Base-by-base conservation (phyloP, 2,797 vertebrate genomes). In the Rhabdomys pumilio region DNA sequence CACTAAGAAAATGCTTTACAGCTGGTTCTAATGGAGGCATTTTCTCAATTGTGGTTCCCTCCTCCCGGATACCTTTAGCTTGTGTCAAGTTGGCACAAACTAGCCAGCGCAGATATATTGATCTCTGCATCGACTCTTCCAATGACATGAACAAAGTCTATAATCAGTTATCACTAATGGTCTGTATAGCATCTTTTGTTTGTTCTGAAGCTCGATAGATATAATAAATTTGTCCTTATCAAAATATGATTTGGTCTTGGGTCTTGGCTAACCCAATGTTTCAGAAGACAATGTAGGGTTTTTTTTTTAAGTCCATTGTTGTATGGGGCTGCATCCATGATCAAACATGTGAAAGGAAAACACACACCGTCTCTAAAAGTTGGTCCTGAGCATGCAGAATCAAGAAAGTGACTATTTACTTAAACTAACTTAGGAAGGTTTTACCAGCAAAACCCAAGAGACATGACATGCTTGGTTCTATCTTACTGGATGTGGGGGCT, bases 311-410 rank as follows among this genome's bases (percentile, higher is more conserved):
- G 61, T 13, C 6, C 6, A 14, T 41, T 31, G 1, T 92, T 83
- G 73, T 50, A 47, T 53, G 22, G 14, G 47, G 79, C 50, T 50
- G 24, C 15, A n/a, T 82, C 50, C 91, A 38, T 29, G 50, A 81
- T 53, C 22, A 95, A 92, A 91, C 76, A 55, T 17, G 61, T 19
- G 76, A 95, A 89, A 86, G 29, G 87, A 91, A 47, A 93, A 77
- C 44, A 31, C 17, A 90, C 31, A 47, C 29, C 41, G n/a, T 90
- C 86, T 83, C 61, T 50, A 81, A 91, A 50, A 79, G 57, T 84
- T 63, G 22, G 19, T 94, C 38, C 34, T 75, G 7, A 24, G 15
- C 89, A 47, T 20, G 44, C 9, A 14, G 61, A 31, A 69, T 73
- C 84, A 73, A 13, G 76, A 81, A 80, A 76, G 41, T 29, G 50